phyloP scores from a whole-genome alignment of 2,888 invertebrate species.

The Helicoverpa assulta region DNA sequence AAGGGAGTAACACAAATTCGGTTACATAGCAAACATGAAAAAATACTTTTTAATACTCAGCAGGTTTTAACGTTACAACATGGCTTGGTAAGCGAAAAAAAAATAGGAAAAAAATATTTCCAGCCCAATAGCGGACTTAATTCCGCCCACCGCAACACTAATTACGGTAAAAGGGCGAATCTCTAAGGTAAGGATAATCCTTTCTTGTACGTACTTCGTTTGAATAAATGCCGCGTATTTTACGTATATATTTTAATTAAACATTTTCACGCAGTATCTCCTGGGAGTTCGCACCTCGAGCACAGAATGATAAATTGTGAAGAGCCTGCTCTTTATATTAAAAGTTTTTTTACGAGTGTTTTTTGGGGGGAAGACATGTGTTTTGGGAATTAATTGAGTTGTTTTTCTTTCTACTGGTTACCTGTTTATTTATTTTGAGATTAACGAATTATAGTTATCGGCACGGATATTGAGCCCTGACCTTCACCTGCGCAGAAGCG shows the following conservation, averaged over 20 bases:
- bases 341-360: conserved; percentile 26
- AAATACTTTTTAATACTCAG: neutral
- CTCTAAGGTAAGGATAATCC: conserved; percentile 74
- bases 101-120: conserved; percentile 40
- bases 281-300: conserved; percentile 59
- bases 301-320: conserved; percentile 59
- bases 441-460: no score
- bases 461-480: no score
- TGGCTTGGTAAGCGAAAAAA: conserved; percentile 34
- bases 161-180: conserved; percentile 72
- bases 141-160: conserved; percentile 66
- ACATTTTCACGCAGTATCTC: conserved; percentile 72
- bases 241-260: conserved; percentile 77
- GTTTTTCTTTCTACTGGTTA: conserved; percentile 6
- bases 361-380: conserved; percentile 21
- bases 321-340: conserved; percentile 51
- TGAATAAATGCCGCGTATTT: conserved; percentile 77
- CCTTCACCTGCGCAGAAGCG: no score
- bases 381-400: conserved; percentile 41
- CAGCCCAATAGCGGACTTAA: conserved; percentile 45
- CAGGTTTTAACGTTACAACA: conserved; percentile 14
- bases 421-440: no score
- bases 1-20: neutral
- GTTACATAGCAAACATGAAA: neutral
- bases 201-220: conserved; percentile 72